Evolutionary conservation across 2,888 invertebrate genomes (phyloP).

Genomic region (Hermodice carunculata): DNA sequence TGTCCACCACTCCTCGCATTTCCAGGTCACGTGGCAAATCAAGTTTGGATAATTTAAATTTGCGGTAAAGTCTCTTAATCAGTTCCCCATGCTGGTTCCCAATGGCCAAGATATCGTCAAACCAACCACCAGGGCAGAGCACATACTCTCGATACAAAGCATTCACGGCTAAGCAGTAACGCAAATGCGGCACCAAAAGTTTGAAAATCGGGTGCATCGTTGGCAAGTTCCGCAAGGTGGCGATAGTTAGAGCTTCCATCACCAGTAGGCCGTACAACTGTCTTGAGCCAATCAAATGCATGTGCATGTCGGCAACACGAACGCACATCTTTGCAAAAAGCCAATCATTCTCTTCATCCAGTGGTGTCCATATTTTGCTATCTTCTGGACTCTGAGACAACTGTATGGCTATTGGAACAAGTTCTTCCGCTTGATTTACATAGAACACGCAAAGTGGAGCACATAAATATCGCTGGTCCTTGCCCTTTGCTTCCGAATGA

Average conservation of each 20-base stretch:
- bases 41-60: conserved; percentile 22
- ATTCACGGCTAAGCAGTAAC: conserved; percentile 25
- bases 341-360: conserved; percentile 28
- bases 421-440: conserved; percentile 8
- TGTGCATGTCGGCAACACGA: conserved; percentile 36
- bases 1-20: conserved; percentile 25
- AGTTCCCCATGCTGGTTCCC: conserved; percentile 11
- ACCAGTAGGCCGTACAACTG: conserved; percentile 25
- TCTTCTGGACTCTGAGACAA: conserved; percentile 4
- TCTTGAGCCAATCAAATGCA: conserved; percentile 32
- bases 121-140: conserved; percentile 18
- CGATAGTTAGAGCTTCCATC: conserved; percentile 32
- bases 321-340: conserved; percentile 40
- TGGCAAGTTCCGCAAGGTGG: conserved; percentile 34
- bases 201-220: conserved; percentile 40
- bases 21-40: conserved; percentile 27
- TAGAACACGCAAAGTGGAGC: conserved; percentile 33
- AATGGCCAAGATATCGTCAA: conserved; percentile 26
- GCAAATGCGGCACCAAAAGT: conserved; percentile 34
- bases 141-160: conserved; percentile 11
- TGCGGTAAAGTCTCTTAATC: neutral
- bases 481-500: conserved; percentile 4
- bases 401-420: conserved; percentile 30
- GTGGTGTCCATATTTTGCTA: neutral
- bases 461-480: conserved; percentile 17